A percentile compares a stretch with the other conserved stretches of the same genome.
Evolutionary conservation across 2,888 invertebrate genomes (phyloP).

Genomic region (Mycogona germanica): DNA sequence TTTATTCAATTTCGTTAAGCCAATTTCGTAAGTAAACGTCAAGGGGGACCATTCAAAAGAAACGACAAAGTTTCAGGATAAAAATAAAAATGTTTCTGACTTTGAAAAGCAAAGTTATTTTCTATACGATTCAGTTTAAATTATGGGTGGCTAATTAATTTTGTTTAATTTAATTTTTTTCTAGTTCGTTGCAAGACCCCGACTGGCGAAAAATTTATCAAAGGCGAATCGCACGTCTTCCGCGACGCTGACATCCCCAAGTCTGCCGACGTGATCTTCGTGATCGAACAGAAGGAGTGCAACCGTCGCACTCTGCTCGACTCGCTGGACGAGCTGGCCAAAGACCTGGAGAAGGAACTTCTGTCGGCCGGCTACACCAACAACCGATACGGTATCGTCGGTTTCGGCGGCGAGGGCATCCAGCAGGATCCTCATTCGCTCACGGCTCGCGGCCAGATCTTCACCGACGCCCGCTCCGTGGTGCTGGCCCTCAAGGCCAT

Average conservation of each 20-base stretch:
- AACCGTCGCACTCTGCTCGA: constrained; percentile 27
- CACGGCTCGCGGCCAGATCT: constrained; percentile 32
- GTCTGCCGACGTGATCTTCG: constrained; percentile 66
- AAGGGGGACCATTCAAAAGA: background rate
- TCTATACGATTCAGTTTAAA: background rate
- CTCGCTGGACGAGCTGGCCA: constrained; percentile 24
- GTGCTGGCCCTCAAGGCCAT: constrained; percentile 12
- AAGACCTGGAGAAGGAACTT: constrained; percentile 24
- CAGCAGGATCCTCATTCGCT: constrained; percentile 32
- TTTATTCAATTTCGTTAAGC: too few relatives aligned
- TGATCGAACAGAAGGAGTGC: constrained; percentile 50
- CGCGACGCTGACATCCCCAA: constrained; percentile 53
- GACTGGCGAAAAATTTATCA: background rate
- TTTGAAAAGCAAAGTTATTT: background rate
- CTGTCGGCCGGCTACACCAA: constrained; percentile 29
- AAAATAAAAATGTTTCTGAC: background rate
- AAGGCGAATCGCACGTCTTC: constrained; percentile 41
- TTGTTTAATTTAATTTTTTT: background rate
- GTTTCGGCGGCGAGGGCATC: constrained; percentile 35
- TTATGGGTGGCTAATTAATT: too few relatives aligned
- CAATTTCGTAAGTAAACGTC: background rate
- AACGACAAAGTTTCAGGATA: background rate
- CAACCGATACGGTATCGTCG: constrained; percentile 36
- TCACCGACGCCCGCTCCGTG: constrained; percentile 12
- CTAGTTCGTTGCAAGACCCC: constrained; percentile 8